These are phyloP conservation scores for Ctenochaetus hawaiiensis DNA, from an alignment of 2,797 vertebrate genomes.

Conservation along the genomic window DNA sequence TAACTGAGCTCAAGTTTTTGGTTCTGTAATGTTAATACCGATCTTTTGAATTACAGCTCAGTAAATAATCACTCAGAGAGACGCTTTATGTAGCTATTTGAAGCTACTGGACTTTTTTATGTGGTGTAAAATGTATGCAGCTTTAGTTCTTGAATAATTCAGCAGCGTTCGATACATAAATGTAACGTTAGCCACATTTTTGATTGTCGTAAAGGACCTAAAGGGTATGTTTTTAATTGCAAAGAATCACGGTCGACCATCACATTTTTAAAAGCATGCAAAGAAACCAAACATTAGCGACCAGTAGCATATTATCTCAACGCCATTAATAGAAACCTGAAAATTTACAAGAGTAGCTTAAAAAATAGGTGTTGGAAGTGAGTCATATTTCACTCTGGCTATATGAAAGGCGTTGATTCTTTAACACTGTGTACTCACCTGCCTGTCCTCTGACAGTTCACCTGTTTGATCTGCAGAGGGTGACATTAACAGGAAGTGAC, in stretches of 20 bases:
- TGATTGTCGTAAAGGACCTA: neutral
- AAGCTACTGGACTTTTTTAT: too few relatives aligned
- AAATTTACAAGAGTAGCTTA: too few relatives aligned
- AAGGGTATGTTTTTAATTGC: neutral
- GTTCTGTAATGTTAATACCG: too few relatives aligned
- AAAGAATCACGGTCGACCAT: neutral
- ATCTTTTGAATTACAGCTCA: neutral
- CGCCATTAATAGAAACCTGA: too few relatives aligned
- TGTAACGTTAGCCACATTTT: neutral
- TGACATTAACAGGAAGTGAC: constrained; percentile 9
- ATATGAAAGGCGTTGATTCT: neutral
- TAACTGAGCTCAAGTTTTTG: constrained; percentile 49
- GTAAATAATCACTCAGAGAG: too few relatives aligned
- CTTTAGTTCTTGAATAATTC: neutral
- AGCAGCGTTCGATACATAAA: too few relatives aligned
- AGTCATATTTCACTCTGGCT: too few relatives aligned
- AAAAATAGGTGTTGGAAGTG: neutral
- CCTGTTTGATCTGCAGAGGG: neutral
- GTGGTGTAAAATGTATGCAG: neutral
- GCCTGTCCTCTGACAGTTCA: neutral
- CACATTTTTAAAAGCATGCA: neutral
- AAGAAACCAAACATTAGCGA: neutral
- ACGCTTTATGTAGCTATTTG: too few relatives aligned
- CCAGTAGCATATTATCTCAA: neutral
- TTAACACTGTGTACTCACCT: neutral